phyloP scores from a whole-genome alignment of 2,113 vertebrate species.

The Spea multiplicata region DNA sequence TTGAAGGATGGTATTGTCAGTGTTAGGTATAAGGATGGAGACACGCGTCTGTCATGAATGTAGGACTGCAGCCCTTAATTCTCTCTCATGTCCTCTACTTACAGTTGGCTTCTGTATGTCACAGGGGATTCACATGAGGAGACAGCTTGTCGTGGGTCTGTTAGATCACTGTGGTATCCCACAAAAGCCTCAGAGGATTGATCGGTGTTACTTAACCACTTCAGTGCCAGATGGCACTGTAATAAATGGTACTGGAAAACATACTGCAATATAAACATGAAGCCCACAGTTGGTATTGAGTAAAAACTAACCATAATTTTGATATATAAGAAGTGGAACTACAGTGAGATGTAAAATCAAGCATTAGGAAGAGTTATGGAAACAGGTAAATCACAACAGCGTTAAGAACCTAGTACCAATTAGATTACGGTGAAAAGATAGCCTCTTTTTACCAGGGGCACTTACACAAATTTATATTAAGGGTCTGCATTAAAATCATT shows the following conservation, averaged over 20 bases:
- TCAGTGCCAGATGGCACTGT: slow-evolving; percentile 6
- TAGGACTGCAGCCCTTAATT: slow-evolving; percentile 66
- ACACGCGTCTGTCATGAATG: slow-evolving; percentile 62
- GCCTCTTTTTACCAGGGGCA: no score
- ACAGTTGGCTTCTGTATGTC: slow-evolving; percentile 46
- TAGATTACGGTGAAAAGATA: no score
- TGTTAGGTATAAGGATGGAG: slow-evolving; percentile 48
- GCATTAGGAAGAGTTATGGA: no score
- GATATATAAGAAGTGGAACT: no score
- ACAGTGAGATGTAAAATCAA: no score
- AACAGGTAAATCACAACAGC: no score
- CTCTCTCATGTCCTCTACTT: slow-evolving; percentile 75
- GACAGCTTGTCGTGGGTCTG: slow-evolving; percentile 50
- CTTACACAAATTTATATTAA: no score
- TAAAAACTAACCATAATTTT: neutral
- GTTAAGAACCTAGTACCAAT: no score
- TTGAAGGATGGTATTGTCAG: slow-evolving; percentile 37
- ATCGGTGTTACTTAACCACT: slow-evolving; percentile 32
- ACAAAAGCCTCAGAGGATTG: slow-evolving; percentile 50
- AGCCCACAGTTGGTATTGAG: neutral
- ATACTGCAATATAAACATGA: neutral
- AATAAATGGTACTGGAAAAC: neutral
- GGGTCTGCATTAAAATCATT: no score
- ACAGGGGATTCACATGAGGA: slow-evolving; percentile 49
- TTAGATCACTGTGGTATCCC: slow-evolving; percentile 68